phyloP scores from a whole-genome alignment of 2,797 vertebrate species.

The Acanthurus tractus region DNA sequence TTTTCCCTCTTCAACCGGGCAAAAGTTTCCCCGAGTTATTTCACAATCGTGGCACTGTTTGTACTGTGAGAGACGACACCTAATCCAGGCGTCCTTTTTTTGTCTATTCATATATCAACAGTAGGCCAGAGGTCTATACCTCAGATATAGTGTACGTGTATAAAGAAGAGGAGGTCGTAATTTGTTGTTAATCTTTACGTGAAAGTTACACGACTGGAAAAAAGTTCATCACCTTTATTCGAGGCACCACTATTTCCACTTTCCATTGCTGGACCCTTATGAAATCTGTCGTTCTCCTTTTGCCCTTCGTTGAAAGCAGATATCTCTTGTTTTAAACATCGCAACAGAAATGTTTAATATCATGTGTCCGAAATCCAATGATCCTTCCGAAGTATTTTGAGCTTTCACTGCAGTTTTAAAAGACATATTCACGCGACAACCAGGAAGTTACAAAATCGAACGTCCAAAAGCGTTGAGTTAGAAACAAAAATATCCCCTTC shows the following conservation, averaged over 20 bases:
- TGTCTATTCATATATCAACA: background rate
- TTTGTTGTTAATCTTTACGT: background rate
- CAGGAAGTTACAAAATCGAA: constrained; percentile 76
- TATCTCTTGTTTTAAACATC: constrained; percentile 41
- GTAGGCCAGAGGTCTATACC: too few species aligned
- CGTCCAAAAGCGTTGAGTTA: constrained; percentile 2
- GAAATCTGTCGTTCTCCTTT: constrained; percentile 47
- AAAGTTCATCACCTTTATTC: constrained; percentile 70
- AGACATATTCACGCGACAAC: constrained; percentile 63
- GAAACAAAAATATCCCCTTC: background rate
- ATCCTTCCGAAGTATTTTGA: constrained; percentile 11
- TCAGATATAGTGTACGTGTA: accelerated
- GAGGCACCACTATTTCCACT: constrained; percentile 63
- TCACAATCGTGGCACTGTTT: constrained; percentile 21
- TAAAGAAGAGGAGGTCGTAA: background rate
- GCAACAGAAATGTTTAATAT: background rate
- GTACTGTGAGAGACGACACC: background rate
- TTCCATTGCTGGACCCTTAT: constrained; percentile 76
- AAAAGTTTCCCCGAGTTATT: constrained; percentile 34
- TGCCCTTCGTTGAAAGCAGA: constrained; percentile 40
- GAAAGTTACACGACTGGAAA: constrained; percentile 37
- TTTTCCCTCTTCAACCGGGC: background rate
- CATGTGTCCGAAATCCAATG: background rate
- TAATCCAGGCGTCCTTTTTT: background rate
- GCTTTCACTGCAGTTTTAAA: constrained; percentile 39